These are phyloP conservation scores for Elgonia sp. DNA, from an alignment of 2,888 invertebrate genomes.

Conservation along the genomic window DNA sequence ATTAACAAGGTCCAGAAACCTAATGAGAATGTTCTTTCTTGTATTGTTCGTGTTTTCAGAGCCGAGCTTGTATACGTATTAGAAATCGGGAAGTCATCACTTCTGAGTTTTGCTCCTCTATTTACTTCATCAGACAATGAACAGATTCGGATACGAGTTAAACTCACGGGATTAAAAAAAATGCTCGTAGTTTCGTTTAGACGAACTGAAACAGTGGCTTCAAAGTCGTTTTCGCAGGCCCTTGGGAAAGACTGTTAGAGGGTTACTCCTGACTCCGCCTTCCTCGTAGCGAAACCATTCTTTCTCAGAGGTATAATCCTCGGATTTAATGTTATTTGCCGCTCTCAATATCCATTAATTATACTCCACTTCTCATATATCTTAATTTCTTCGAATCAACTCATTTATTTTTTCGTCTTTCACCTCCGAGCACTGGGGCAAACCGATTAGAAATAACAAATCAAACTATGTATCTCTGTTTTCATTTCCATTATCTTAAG, in stretches of 20 bases:
- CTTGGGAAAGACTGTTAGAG: constrained; percentile 77
- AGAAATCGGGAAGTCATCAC: constrained; percentile 75
- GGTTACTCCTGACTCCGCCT: constrained; percentile 74
- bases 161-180: constrained; percentile 80
- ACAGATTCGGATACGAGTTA: constrained; percentile 78
- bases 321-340: constrained; percentile 80
- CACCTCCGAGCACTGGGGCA: constrained; percentile 51
- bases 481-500: constrained; percentile 16
- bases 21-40: constrained; percentile 62
- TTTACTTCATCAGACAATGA: constrained; percentile 76
- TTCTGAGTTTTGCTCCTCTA: constrained; percentile 67
- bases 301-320: constrained; percentile 78
- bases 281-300: constrained; percentile 75
- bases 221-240: constrained; percentile 76
- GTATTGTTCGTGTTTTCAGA: constrained; percentile 55
- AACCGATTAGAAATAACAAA: constrained; percentile 66
- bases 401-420: constrained; percentile 73
- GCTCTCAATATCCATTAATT: constrained; percentile 80
- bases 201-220: constrained; percentile 77
- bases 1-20: constrained; percentile 38
- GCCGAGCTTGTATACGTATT: constrained; percentile 60
- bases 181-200: constrained; percentile 78
- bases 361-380: constrained; percentile 76
- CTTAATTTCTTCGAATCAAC: constrained; percentile 71
- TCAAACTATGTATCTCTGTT: constrained; percentile 44